Conservation (phyloP, 2,888 invertebrate species). For the Celastrina argiolus region DNA sequence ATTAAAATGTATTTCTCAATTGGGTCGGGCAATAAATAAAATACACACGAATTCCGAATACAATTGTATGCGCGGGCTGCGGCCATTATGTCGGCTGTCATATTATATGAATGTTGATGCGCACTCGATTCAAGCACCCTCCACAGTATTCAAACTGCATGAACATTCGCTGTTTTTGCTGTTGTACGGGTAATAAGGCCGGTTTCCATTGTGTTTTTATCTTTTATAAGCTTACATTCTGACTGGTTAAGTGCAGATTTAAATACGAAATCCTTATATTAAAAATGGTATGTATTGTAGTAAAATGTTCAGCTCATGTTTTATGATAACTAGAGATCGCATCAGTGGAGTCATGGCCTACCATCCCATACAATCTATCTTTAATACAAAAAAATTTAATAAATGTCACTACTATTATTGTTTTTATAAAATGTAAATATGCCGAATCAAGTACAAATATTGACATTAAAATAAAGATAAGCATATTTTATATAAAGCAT, state of each 20-base stretch:
- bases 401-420: no score
- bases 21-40: conserved; percentile 6
- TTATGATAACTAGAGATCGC: background rate
- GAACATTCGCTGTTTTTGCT: conserved; percentile 3
- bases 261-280: no score
- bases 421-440: no score
- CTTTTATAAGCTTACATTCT: conserved; percentile 7
- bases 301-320: no score
- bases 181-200: background rate
- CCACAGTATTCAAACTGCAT: background rate
- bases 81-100: conserved; percentile 3
- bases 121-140: conserved; percentile 4
- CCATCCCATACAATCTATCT: no score
- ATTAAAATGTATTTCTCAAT: conserved; percentile 4
- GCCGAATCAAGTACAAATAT: no score
- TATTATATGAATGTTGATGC: conserved; percentile 9
- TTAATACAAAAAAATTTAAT: no score
- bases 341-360: no score
- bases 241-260: background rate
- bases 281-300: no score
- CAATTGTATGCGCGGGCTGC: background rate
- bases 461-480: no score
- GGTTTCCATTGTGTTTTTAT: background rate
- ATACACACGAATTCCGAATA: background rate
- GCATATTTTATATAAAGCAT: no score